Evolutionary conservation across 2,888 invertebrate species (phyloP).

Genomic region (Polia nebulosa): DNA sequence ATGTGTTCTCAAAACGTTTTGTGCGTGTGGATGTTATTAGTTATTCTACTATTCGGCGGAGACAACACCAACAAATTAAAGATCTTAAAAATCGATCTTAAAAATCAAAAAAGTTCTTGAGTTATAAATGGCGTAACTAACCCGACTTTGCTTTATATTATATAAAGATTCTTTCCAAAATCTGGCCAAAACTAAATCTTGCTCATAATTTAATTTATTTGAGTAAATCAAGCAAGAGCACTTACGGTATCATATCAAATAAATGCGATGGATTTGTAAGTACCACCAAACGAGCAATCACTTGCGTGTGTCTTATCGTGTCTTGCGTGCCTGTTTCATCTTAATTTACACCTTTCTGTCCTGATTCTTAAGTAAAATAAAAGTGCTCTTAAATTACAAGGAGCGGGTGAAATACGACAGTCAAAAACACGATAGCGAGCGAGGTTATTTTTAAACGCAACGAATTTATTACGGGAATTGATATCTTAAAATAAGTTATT

Average conservation of each 20-base stretch:
- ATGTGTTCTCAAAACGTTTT: too few species aligned
- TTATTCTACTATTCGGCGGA: too few species aligned
- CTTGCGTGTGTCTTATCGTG: slow-evolving; percentile 43
- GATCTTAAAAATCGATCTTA: too few species aligned
- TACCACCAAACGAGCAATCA: background rate
- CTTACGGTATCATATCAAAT: background rate
- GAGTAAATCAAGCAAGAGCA: background rate
- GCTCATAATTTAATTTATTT: background rate
- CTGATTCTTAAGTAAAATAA: slow-evolving; percentile 30
- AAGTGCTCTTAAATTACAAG: slow-evolving; percentile 39
- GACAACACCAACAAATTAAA: too few species aligned
- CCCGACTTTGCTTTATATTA: too few species aligned
- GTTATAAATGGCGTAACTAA: too few species aligned
- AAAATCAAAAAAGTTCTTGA: too few species aligned
- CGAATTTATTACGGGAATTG: slow-evolving; percentile 11
- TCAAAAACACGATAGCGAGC: slow-evolving; percentile 15
- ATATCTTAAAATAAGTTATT: background rate
- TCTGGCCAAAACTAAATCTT: too few species aligned
- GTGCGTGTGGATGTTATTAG: too few species aligned
- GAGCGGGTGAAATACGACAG: background rate
- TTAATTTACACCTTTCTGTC: slow-evolving; percentile 37
- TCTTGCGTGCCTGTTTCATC: slow-evolving; percentile 22
- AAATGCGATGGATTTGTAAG: background rate
- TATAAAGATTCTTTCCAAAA: background rate
- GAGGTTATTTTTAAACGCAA: slow-evolving; percentile 17